Base-by-base conservation (phyloP, 2,888 invertebrate species). In the Brachylomia viminalis region DNA sequence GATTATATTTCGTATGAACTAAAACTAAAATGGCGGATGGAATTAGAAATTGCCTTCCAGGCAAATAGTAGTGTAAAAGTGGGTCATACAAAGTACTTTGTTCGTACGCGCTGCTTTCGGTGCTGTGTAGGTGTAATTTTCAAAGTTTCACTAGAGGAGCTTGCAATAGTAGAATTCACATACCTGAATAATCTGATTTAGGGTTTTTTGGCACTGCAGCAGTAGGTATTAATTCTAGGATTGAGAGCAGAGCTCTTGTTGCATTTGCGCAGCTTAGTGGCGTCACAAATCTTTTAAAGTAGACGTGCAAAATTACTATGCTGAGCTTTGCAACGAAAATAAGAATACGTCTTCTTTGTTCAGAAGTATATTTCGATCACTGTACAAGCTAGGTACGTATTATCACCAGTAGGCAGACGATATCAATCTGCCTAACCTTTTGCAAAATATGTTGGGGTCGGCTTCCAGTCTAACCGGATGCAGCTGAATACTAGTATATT, bases 1-100 rank as follows among this genome's bases (percentile, higher is more conserved):
- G 58, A 82, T 77, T 82, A 70, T 69, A 42, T 42, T 42, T 42
- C 8, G 42, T 42, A 42, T 42, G 1, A 65, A 67, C 65, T 62
- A 15, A 61, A 72, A 64, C 52, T 56, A 79, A 72, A 84, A 64
- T 79, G 20, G 42, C 45, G 38, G n/a, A 54, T 38, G 5, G 30
- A 58, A 30, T 79, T 67, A 47, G 42, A 38, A 80, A 56, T 64
- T 38, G 15, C 56, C 15, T 58, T n/a, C 1, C n/a, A 49, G 45
- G 64, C 30, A 47, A 67, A 77, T 82, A 33, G 45, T 65, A 42
- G 54, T 56, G 15, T 11, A 33, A 62, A 62, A 83, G 66, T 62
- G 58, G 33, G n/a, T 65, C 45, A 15, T 0, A 42, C 27, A 23
- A 45, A 62, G 45, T 58, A 59, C 5, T 42, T 30, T 52, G 23